A percentile compares a stretch with the other conserved stretches of the same genome.
Evolutionary conservation across 2,113 vertebrate species (phyloP).

Genomic region (Cyanocitta stelleri): DNA sequence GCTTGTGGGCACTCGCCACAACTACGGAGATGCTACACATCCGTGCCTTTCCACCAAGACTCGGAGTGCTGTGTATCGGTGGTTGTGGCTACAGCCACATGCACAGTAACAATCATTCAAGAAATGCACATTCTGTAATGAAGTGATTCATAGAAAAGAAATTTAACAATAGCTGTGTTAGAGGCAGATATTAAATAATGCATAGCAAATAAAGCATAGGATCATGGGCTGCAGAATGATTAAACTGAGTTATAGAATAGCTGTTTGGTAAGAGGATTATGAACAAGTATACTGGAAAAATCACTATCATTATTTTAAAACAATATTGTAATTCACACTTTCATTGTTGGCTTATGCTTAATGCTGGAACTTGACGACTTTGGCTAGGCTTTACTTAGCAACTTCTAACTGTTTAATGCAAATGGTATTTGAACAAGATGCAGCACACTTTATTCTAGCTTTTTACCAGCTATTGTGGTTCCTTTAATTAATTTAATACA

Average conservation of each 20-base stretch:
- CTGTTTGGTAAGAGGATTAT: background rate
- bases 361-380: background rate
- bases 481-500: background rate
- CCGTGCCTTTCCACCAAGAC: no score
- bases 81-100: no score
- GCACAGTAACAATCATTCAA: background rate
- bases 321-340: background rate
- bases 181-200: background rate
- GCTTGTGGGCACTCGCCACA: no score
- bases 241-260: background rate
- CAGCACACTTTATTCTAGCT: background rate
- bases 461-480: background rate
- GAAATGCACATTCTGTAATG: background rate
- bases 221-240: background rate
- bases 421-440: background rate
- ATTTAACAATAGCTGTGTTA: background rate
- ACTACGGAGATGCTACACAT: no score
- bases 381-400: background rate
- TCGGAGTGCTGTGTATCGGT: no score
- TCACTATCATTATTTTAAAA: background rate
- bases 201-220: background rate
- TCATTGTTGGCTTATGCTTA: background rate
- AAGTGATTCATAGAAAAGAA: background rate
- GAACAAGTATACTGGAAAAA: background rate
- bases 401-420: background rate